phyloP scores from a whole-genome alignment of 2,888 invertebrate species.

The Anoplius nigerrimus region DNA sequence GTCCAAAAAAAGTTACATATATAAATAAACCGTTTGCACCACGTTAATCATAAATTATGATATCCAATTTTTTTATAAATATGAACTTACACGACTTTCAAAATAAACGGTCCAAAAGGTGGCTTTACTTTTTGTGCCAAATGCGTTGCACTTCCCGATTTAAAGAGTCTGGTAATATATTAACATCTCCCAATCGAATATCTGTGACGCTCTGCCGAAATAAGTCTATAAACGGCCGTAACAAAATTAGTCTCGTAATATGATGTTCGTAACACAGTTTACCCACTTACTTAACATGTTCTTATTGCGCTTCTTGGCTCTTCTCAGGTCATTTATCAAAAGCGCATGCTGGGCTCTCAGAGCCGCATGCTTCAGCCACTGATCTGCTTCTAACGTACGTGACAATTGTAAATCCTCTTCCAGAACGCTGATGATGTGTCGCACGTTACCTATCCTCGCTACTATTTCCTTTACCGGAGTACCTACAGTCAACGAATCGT shows the following conservation, averaged over 20 bases:
- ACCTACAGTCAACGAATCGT: too few relatives aligned
- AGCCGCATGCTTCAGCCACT: conserved; percentile 49
- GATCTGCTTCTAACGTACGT: conserved; percentile 53
- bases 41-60: background rate
- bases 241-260: too few relatives aligned
- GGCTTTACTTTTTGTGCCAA: conserved; percentile 62
- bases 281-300: conserved; percentile 60
- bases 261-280: background rate
- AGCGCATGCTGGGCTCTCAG: conserved; percentile 49
- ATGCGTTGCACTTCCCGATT: conserved; percentile 57
- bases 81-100: too few relatives aligned
- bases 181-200: conserved; percentile 43
- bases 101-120: too few relatives aligned
- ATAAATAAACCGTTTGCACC: background rate
- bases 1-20: too few relatives aligned
- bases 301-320: conserved; percentile 59
- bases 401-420: conserved; percentile 56
- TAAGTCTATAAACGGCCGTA: conserved; percentile 58
- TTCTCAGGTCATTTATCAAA: conserved; percentile 49
- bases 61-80: background rate
- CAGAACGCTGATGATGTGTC: conserved; percentile 35
- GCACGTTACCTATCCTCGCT: background rate
- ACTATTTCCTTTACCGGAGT: too few relatives aligned
- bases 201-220: conserved; percentile 63
- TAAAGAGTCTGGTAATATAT: conserved; percentile 53